Evolutionary conservation across 2,797 vertebrate genomes (phyloP).

Genomic region (Euthynnus affinis): DNA sequence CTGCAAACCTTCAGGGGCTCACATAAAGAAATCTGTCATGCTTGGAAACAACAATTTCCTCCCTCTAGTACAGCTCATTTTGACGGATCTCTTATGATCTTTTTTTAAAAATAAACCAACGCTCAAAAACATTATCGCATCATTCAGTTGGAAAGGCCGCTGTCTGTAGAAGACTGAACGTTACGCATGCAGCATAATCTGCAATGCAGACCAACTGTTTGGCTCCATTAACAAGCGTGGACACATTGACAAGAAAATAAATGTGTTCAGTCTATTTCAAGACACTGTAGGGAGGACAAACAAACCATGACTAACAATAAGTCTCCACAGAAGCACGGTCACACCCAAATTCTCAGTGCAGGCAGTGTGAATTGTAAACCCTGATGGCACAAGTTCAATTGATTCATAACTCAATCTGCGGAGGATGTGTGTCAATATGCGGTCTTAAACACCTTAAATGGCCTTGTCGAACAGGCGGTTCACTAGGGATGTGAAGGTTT

Average conservation of each 20-base stretch:
- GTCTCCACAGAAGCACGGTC: slow-evolving; percentile 18
- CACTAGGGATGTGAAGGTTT: not conserved
- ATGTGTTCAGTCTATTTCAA: slow-evolving; percentile 38
- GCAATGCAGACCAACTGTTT: not conserved
- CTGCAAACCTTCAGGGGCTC: not conserved
- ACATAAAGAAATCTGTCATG: slow-evolving; percentile 32
- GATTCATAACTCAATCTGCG: slow-evolving; percentile 8
- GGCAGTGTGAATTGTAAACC: not conserved
- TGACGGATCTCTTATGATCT: slow-evolving; percentile 7
- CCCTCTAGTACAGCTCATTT: not conserved
- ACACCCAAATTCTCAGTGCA: slow-evolving; percentile 32
- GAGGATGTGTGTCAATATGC: not conserved
- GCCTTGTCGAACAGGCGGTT: not conserved
- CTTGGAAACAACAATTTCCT: slow-evolving; percentile 29
- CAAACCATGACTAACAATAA: slow-evolving; percentile 38
- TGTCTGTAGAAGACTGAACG: not conserved
- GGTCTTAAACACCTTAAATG: not conserved
- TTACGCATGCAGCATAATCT: not conserved
- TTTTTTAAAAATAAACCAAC: not conserved
- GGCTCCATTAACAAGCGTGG: slow-evolving; percentile 15
- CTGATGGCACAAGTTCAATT: slow-evolving; percentile 1
- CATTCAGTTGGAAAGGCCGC: not conserved
- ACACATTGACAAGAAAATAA: slow-evolving; percentile 23
- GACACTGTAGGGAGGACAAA: slow-evolving; percentile 35
- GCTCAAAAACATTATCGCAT: not conserved